Evolutionary conservation across 2,888 invertebrate species (phyloP).

Genomic region (Nebria brevicollis): DNA sequence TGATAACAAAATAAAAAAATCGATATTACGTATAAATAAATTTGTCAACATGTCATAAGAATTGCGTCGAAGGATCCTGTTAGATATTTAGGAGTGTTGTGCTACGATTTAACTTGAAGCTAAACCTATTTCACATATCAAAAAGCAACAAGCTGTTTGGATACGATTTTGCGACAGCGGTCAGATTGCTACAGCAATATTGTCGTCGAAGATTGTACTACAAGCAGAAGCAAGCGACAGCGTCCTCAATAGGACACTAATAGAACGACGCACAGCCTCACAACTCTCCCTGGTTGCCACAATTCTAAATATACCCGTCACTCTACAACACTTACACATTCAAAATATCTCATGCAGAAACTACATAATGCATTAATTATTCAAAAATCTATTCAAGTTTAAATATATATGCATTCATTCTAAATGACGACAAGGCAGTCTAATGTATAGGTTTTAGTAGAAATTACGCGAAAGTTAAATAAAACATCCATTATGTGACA

Average conservation of each 20-base stretch:
- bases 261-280: conserved; percentile 7
- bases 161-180: not conserved
- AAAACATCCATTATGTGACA: too few relatives aligned
- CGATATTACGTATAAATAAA: too few relatives aligned
- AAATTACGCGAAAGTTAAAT: too few relatives aligned
- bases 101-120: not conserved
- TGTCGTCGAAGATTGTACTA: not conserved
- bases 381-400: too few relatives aligned
- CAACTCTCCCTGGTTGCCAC: not conserved
- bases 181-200: not conserved
- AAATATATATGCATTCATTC: too few relatives aligned
- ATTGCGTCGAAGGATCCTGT: not conserved
- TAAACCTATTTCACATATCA: not conserved
- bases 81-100: not conserved
- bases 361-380: not conserved
- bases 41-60: too few relatives aligned
- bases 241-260: conserved; percentile 22
- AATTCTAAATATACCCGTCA: conserved; percentile 13
- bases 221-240: not conserved
- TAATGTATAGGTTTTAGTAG: too few relatives aligned
- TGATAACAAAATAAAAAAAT: too few relatives aligned
- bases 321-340: not conserved
- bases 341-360: not conserved
- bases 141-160: not conserved
- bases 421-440: too few relatives aligned